Base-by-base conservation (phyloP, 2,113 vertebrate genomes). In the Xiphorhynchus elegans region DNA sequence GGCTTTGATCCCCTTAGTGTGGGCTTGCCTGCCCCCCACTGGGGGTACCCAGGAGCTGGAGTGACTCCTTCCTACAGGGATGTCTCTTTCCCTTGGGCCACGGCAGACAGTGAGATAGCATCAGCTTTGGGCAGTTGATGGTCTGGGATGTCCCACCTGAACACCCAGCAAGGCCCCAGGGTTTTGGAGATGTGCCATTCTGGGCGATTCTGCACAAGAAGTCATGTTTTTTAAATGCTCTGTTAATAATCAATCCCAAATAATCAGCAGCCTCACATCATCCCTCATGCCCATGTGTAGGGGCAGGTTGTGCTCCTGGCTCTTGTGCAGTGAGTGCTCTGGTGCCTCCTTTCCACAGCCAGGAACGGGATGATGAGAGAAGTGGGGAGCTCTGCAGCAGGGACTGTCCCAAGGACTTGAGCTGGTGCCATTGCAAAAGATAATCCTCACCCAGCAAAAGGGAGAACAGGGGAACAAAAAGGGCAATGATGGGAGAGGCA, bases 201-300 rank as follows among this genome's bases (percentile, higher is more conserved):
- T 31, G 52, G n/a, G 31, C 33, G 29, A 58, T 67, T 56, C 31
- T 53, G 42, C 17, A n/a, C 23, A 47, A n/a, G 63, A 42, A 60
- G 42, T 8, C 11, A 17, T 13, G 37, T 20, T 82, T 58, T 55
- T 66, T 6, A 56, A 46, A 55, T 29, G 35, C 11, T 40, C 23
- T 9, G 11, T 47, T 75, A 33, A 49, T 75, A 33, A 49, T 47
- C 39, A 12, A 5, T 37, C 15, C 35, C 15, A 64, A 50, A 76
- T 1, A 9, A 55, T 42, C 46, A 66, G 40, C 40, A 79, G 70
- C 37, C 19, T 80, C 35, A 23, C 17, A 12, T 18, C 49, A 13
- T 20, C 16, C 50, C 31, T 35, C 14, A 4, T n/a, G 35, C 16
- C 70, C 60, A 3, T 2, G 35, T 0, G 0, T 21, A 50, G 47